A percentile compares a stretch with the other conserved stretches of the same genome.
Conservation (phyloP, 2,888 invertebrate species). For the Drosophila suboccidentalis region DNA sequence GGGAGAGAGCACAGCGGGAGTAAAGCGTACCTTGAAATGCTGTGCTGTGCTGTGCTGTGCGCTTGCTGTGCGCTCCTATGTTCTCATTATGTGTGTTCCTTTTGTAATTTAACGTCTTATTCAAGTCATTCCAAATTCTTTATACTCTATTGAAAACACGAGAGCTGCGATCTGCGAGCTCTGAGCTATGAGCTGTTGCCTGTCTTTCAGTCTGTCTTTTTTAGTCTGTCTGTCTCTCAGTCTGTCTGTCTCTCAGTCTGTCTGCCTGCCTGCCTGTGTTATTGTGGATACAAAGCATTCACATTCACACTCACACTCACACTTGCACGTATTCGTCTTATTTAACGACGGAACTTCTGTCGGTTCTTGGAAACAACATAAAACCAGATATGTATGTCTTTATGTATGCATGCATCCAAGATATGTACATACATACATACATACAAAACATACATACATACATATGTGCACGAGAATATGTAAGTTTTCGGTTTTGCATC, state of each 20-base stretch:
- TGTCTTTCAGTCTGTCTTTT: neutral
- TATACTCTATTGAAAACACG: conserved; percentile 37
- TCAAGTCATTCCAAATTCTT: conserved; percentile 66
- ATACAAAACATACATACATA: neutral
- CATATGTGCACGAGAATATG: conserved; percentile 4
- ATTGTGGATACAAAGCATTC: conserved; percentile 46
- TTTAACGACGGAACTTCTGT: conserved; percentile 69
- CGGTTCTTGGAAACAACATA: conserved; percentile 68
- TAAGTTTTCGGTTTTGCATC: conserved; percentile 41
- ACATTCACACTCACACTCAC: conserved; percentile 41
- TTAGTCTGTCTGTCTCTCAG: neutral
- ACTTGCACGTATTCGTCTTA: conserved; percentile 55
- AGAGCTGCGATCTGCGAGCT: conserved; percentile 26
- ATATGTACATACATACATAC: conserved; percentile 3
- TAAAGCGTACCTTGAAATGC: conserved; percentile 35
- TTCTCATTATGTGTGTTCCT: conserved; percentile 63
- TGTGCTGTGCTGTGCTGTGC: conserved; percentile 36
- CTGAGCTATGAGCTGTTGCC: conserved; percentile 1
- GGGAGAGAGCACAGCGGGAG: conserved; percentile 57
- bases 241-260: neutral
- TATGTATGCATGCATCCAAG: conserved; percentile 10
- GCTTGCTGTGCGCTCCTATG: conserved; percentile 44
- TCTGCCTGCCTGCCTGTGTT: conserved; percentile 8
- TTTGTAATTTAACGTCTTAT: conserved; percentile 79
- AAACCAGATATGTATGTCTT: conserved; percentile 60